phyloP scores from a whole-genome alignment of 2,113 vertebrate genomes.

The Lophotis ruficrista region DNA sequence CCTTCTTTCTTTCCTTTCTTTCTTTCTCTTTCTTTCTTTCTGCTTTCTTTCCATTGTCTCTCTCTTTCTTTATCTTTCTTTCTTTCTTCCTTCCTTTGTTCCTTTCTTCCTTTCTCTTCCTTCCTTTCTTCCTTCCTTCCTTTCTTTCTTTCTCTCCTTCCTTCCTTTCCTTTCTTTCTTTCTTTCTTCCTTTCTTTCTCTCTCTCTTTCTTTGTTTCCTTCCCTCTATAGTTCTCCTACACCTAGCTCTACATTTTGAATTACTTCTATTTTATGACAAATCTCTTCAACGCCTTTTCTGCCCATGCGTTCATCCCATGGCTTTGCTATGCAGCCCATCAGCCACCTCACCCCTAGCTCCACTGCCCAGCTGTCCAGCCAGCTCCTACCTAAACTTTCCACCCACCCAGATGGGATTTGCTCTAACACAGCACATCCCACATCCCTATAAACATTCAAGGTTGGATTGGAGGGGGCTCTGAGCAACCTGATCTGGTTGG shows the following conservation, averaged over 20 bases:
- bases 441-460: too few species aligned
- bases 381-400: background rate
- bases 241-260: background rate
- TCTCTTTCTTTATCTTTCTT: too few species aligned
- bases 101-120: too few species aligned
- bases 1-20: background rate
- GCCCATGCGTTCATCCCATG: accelerated
- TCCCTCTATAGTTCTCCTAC: background rate
- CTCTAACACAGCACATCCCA: background rate
- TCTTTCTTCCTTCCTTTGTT: too few species aligned
- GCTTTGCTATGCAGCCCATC: accelerated
- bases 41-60: too few species aligned
- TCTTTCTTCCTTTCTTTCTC: background rate
- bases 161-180: too few species aligned
- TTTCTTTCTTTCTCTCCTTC: background rate
- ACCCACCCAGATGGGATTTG: background rate
- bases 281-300: background rate
- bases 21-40: too few species aligned
- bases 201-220: too few species aligned
- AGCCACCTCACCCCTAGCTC: background rate
- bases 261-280: background rate
- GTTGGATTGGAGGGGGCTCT: too few species aligned
- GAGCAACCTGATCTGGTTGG: too few species aligned
- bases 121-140: too few species aligned
- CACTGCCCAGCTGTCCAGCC: background rate